These are phyloP conservation scores for Physella acuta DNA, from an alignment of 1,140 invertebrate genomes.

Conservation along the genomic window DNA sequence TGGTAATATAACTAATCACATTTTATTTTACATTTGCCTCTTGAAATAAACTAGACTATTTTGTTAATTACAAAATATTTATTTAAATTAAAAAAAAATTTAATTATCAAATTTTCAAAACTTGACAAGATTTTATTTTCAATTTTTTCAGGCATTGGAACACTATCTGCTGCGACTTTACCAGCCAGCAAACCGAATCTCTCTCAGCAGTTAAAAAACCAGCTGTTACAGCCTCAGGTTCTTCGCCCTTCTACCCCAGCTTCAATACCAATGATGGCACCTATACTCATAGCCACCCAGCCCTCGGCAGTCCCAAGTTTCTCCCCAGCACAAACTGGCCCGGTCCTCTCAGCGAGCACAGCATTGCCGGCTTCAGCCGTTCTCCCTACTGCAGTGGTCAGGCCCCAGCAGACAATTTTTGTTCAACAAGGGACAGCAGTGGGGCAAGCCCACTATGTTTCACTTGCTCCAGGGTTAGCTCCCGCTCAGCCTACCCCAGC, in stretches of 20 bases:
- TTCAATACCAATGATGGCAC: slow-evolving; percentile 7
- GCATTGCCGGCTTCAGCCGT: neutral
- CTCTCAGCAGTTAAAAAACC: slow-evolving; percentile 20
- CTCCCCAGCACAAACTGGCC: neutral
- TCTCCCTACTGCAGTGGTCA: neutral
- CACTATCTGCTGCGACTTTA: neutral
- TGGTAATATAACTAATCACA: no score
- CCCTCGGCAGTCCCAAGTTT: no score
- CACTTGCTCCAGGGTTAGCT: slow-evolving; percentile 33
- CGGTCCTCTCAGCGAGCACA: neutral
- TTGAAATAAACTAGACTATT: no score
- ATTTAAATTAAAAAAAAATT: no score
- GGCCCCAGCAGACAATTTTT: slow-evolving; percentile 12
- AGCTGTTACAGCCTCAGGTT: slow-evolving; percentile 12
- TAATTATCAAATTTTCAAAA: neutral
- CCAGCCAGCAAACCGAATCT: slow-evolving; percentile 14
- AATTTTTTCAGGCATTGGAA: slow-evolving; percentile 6
- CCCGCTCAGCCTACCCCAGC: neutral
- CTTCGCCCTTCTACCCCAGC: neutral
- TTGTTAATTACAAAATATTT: no score
- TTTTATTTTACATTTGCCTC: no score
- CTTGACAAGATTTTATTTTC: neutral
- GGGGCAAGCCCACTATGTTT: slow-evolving; percentile 12
- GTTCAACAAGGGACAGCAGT: neutral
- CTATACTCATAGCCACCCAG: slow-evolving; percentile 18